A percentile compares a stretch with the other conserved stretches of the same genome.
Evolutionary conservation across 2,113 vertebrate genomes (phyloP).

Genomic region (Nycticryphes semicollaris): DNA sequence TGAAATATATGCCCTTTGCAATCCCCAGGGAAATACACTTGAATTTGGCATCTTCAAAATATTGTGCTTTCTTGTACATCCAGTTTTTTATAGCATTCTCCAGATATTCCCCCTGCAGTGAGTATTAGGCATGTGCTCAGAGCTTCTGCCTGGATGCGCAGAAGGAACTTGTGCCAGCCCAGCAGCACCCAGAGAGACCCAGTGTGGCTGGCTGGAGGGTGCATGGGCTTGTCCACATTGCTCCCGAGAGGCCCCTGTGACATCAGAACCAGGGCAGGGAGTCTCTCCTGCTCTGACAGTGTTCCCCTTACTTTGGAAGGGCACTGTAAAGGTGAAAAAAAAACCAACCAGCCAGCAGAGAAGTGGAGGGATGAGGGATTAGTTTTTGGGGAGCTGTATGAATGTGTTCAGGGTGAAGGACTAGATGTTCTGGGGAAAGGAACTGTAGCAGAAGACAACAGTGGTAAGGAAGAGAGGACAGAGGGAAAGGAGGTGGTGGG

Average conservation of each 20-base stretch:
- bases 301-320: not conserved
- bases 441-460: not conserved
- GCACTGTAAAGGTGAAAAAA: too few species aligned
- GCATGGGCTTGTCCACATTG: not conserved
- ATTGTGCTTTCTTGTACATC: not conserved
- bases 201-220: accelerated
- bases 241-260: not conserved
- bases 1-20: not conserved
- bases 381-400: not conserved
- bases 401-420: not conserved
- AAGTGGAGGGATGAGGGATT: accelerated
- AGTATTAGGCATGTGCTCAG: not conserved
- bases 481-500: not conserved
- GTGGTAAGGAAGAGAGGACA: not conserved
- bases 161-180: not conserved
- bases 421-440: not conserved
- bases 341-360: not conserved
- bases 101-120: not conserved
- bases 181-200: not conserved
- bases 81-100: not conserved
- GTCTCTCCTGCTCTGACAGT: not conserved
- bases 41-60: not conserved
- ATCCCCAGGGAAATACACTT: not conserved
- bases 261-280: not conserved
- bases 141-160: not conserved